Evolutionary conservation across 1,140 invertebrate species (phyloP).

Genomic region (Berghia stephanieae): DNA sequence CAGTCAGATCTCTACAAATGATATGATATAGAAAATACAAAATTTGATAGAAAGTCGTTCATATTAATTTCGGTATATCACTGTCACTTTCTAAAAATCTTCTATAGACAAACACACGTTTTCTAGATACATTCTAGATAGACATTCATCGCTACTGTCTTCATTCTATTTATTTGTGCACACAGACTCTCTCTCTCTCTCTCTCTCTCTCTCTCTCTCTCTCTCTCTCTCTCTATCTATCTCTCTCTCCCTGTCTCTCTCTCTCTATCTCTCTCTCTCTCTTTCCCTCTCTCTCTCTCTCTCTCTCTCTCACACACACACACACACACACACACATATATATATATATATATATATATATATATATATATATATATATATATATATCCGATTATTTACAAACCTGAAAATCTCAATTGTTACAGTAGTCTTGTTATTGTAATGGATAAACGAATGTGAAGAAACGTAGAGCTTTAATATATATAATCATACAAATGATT

Average conservation of each 20-base stretch:
- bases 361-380: conserved; percentile 78
- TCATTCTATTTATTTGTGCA: neutral
- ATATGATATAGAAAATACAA: neutral
- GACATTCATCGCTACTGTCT: too few relatives aligned
- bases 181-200: neutral
- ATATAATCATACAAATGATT: neutral
- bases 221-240: too few relatives aligned
- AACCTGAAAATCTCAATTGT: neutral
- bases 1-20: neutral
- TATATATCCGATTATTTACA: neutral
- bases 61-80: neutral
- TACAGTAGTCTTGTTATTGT: neutral
- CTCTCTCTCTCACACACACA: neutral
- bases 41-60: neutral
- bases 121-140: too few relatives aligned
- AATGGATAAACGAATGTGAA: neutral
- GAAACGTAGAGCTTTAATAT: too few relatives aligned
- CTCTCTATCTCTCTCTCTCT: too few relatives aligned
- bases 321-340: conserved; percentile 20
- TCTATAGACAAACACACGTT: too few relatives aligned
- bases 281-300: too few relatives aligned
- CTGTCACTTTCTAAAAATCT: neutral
- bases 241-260: too few relatives aligned
- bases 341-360: conserved; percentile 73
- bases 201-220: neutral